Conservation (phyloP, 2,888 invertebrate genomes). For the Spilosoma lubricipeda region DNA sequence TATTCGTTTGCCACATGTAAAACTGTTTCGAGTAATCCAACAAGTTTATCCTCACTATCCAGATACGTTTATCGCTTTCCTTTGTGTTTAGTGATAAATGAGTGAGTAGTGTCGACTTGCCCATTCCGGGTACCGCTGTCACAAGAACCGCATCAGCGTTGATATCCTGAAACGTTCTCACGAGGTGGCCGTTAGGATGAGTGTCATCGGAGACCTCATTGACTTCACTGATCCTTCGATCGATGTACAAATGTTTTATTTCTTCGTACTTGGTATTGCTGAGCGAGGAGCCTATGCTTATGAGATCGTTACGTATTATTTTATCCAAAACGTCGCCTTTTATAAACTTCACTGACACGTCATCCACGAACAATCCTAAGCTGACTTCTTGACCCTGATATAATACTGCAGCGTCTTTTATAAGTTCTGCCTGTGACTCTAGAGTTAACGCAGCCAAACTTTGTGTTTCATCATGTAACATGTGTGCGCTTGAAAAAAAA, state of each 20-base stretch:
- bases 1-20: constrained; percentile 5
- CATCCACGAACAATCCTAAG: constrained; percentile 22
- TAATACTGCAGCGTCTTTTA: constrained; percentile 13
- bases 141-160: constrained; percentile 9
- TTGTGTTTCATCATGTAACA: constrained; percentile 10
- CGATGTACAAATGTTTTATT: constrained; percentile 30
- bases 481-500: constrained; percentile 13
- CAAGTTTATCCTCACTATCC: constrained; percentile 22
- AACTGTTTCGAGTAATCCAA: constrained; percentile 15
- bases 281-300: constrained; percentile 22
- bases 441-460: constrained; percentile 17
- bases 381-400: constrained; percentile 29
- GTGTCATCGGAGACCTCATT: background rate
- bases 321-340: constrained; percentile 24
- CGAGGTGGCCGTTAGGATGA: background rate
- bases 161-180: constrained; percentile 15
- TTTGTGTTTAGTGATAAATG: constrained; percentile 17
- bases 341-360: constrained; percentile 12
- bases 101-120: constrained; percentile 34
- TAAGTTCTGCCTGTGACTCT: constrained; percentile 17
- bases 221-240: constrained; percentile 20
- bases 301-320: constrained; percentile 20
- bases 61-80: background rate
- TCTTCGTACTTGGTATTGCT: constrained; percentile 24
- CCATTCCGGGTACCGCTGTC: constrained; percentile 28